A percentile compares a stretch with the other conserved stretches of the same genome.
Evolutionary conservation across 2,888 invertebrate genomes (phyloP).

Genomic region (Zaprionus bogoriensis): DNA sequence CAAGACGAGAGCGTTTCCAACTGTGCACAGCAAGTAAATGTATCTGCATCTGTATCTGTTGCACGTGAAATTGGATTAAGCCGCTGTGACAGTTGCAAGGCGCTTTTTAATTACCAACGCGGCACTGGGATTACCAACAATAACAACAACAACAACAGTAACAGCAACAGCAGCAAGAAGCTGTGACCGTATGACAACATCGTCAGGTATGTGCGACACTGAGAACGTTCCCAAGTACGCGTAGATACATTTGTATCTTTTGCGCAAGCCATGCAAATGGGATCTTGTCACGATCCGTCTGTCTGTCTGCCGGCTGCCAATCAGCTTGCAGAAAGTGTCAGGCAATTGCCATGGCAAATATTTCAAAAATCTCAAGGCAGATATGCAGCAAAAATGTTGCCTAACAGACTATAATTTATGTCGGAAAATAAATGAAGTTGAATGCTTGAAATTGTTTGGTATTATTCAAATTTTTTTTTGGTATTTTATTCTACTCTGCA

Average conservation of each 20-base stretch:
- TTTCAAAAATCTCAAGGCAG: conserved; percentile 10
- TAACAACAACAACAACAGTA: conserved; percentile 15
- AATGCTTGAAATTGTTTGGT: too few species aligned
- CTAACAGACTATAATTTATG: too few species aligned
- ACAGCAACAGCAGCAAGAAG: background rate
- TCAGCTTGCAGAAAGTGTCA: conserved; percentile 9
- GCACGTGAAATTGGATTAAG: conserved; percentile 74
- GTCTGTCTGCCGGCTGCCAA: conserved; percentile 21
- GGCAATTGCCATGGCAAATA: conserved; percentile 6
- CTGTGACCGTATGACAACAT: background rate
- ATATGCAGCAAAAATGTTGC: background rate
- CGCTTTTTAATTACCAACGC: conserved; percentile 61
- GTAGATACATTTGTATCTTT: conserved; percentile 38
- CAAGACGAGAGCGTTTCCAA: background rate
- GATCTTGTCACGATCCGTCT: conserved; percentile 1
- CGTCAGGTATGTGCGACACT: conserved; percentile 26
- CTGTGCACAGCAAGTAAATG: conserved; percentile 23
- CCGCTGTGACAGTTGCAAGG: conserved; percentile 57
- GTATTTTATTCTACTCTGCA: too few species aligned
- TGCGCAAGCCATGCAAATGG: conserved; percentile 6
- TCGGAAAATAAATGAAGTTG: too few species aligned
- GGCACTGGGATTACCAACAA: conserved; percentile 48
- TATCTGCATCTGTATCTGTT: conserved; percentile 34
- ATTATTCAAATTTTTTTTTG: too few species aligned
- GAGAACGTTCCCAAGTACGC: conserved; percentile 11